These are phyloP conservation scores for Molossus molossus DNA, from an alignment of 2,797 vertebrate genomes.

Conservation along the genomic window DNA sequence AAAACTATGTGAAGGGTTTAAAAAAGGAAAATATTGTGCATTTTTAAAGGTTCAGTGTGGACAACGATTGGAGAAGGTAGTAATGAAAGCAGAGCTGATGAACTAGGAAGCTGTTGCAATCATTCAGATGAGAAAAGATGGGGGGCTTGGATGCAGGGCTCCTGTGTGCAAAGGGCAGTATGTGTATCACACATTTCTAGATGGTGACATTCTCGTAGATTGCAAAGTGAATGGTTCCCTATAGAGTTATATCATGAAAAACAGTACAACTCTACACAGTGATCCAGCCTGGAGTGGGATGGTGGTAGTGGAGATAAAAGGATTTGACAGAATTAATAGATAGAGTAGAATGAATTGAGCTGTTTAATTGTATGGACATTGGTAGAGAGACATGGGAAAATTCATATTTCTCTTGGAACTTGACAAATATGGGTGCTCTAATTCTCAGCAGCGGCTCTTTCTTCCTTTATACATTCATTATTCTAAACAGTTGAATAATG, in stretches of 20 bases:
- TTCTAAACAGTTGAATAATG: background rate
- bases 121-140: background rate
- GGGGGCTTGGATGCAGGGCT: rapidly evolving
- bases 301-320: background rate
- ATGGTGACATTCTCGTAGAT: background rate
- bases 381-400: background rate
- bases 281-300: background rate
- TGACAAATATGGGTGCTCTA: background rate
- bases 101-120: background rate
- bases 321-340: background rate
- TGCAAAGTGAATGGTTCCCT: background rate
- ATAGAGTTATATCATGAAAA: background rate
- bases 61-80: background rate
- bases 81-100: background rate
- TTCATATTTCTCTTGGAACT: background rate
- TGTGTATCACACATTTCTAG: background rate
- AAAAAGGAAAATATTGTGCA: background rate
- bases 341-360: background rate
- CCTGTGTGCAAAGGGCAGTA: rapidly evolving
- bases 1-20: background rate
- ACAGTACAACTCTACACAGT: rapidly evolving
- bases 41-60: background rate
- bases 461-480: background rate
- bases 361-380: background rate
- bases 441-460: background rate